Evolutionary conservation across 1,140 invertebrate species (phyloP), one percentile per base, ranked within the genome.

Genomic region (Eriocheir sinensis): DNA sequence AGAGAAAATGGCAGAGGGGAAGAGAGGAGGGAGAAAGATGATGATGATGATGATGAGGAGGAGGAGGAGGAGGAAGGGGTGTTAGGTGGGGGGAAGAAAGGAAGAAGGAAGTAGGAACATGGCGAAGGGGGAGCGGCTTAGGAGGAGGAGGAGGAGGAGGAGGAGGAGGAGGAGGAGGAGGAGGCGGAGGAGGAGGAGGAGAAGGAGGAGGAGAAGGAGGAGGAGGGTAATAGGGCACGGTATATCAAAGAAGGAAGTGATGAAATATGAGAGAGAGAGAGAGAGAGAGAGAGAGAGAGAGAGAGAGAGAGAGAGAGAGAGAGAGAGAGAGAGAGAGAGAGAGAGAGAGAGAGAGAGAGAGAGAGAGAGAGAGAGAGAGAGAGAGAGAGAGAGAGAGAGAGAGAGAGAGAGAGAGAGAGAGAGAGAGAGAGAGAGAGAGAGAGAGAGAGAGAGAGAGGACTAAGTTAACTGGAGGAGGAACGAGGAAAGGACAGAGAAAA

Each of bases 221-320:
- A 32, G 12, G 34, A 60, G 27, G 4, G 34, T 6, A n/a, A 48
- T n/a, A 90, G 21, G 1, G 12, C 0, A 1, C 3, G 88, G 0
- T 38, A 89, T 2, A 6, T 41, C 17, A 48, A 27, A 30, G 0
- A 90, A 90, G 2, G 21, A 91, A 32, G n/a, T 12, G 4, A 32
- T n/a, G n/a, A 9, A 27, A 12, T 2, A 12, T 2, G n/a, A 53
- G 4, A 9, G 8, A 36, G n/a, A 79, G 53, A 8, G 34, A 21
- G 36, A 80, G 53, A 91, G 27, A 36, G 89, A 79, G 53, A 38
- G 32, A 91, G 53, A 36, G 32, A 91, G 53, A 80, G 53, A 79
- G 53, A 80, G 89, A 91, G 53, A 72, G 89, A 91, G 89, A 80
- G 53, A 79, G 53, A 21, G 30, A 91, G 30, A 38, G 48, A 91